phyloP scores from a whole-genome alignment of 2,113 vertebrate species.

The Copsychus sechellarum region DNA sequence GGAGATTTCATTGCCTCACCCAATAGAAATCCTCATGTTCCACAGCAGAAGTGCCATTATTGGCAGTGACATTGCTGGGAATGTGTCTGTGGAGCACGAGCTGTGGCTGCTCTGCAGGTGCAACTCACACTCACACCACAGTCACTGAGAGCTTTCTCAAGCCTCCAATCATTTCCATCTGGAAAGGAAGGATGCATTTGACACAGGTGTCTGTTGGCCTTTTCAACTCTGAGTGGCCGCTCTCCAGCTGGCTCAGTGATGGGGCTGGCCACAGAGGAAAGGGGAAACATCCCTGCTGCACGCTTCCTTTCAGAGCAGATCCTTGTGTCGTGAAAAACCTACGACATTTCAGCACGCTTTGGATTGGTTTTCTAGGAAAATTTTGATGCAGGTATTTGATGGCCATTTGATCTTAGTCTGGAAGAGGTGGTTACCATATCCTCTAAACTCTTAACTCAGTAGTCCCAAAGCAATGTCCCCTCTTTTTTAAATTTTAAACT shows the following conservation, averaged over 20 bases:
- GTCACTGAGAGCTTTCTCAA: neutral
- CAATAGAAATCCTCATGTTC: neutral
- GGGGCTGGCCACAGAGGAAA: neutral
- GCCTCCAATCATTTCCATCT: slow-evolving; percentile 12
- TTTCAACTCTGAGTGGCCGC: slow-evolving; percentile 24
- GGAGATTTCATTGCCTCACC: neutral
- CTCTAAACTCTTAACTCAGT: neutral
- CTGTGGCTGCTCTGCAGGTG: neutral
- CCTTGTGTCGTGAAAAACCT: neutral
- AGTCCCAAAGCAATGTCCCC: neutral
- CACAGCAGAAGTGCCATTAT: neutral
- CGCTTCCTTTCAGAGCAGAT: neutral
- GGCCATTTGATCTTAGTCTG: neutral
- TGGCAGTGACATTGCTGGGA: neutral
- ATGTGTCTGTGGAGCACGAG: neutral
- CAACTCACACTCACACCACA: neutral
- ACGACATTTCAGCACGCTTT: neutral
- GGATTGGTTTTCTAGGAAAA: neutral
- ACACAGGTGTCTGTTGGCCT: slow-evolving; percentile 44
- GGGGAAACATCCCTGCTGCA: neutral
- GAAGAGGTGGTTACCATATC: neutral
- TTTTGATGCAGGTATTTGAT: neutral
- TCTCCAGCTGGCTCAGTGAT: neutral
- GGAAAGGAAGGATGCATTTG: slow-evolving; percentile 42
- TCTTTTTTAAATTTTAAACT: neutral